Base-by-base conservation (phyloP, 2,797 vertebrate genomes). In the Avahi laniger region DNA sequence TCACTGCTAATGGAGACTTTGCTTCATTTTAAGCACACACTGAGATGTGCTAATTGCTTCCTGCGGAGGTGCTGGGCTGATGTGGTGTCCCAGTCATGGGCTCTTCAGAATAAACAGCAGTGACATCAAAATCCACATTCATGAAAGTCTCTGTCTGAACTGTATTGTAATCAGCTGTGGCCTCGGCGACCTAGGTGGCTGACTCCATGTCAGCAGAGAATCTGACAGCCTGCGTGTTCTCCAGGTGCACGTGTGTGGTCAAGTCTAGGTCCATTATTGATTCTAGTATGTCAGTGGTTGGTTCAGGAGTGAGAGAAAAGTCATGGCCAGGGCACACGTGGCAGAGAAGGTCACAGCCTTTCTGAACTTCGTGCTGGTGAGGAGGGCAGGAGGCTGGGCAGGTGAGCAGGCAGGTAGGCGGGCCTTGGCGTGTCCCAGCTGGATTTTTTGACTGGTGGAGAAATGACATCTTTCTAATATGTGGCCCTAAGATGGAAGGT, bases 381-480 rank as follows among this genome's bases (percentile, higher is more conserved):
- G 10, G 33, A 41, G 43, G 7, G 0, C 69, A 12, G 63, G 7
- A n/a, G 5, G 3, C 57, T 17, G 2, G 1, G 14, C 35, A 15
- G 28, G 33, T 48, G 46, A 48, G 46, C 72, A 75, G 9, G 35
- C 14, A 38, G 70, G 20, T 10, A 35, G 5, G 48, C 52, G 30
- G 57, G 22, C 3, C 26, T 38, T 7, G 7, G 0, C 1, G 11
- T 3, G 30, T 57, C 57, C 26, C 57, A 59, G 26, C 57, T 59
- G 57, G 10, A 59, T 28, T 59, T 59, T 59, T 59, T 59, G 57
- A 59, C 8, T 11, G 26, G 57, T 35, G 52, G 43, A 92, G 57
- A 96, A 89, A 70, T 48, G 20, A 18, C 30, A 28, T 59, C 35
- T 89, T 93, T 84, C 41, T 75, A 52, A 20, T 67, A 46, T 38